Evolutionary conservation across 2,113 vertebrate genomes (phyloP).

Genomic region (Anolis carolinensis): DNA sequence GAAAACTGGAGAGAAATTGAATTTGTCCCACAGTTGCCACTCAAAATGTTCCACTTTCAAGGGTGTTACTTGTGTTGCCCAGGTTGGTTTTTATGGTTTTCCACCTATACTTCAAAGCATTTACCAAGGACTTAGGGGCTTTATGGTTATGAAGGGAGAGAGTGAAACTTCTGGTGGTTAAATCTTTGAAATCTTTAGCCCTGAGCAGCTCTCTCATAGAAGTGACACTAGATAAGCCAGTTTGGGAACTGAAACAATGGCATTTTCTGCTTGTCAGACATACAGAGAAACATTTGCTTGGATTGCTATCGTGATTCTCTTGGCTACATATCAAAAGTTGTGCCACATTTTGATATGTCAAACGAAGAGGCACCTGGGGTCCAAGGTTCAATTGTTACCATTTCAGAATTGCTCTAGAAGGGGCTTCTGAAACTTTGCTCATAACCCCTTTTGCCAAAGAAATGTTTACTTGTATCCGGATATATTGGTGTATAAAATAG

Average conservation of each 20-base stretch:
- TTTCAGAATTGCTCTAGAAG: too few relatives aligned
- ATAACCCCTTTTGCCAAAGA: too few relatives aligned
- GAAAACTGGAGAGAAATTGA: neutral
- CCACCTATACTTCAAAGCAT: neutral
- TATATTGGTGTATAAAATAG: too few relatives aligned
- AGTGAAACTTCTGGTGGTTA: neutral
- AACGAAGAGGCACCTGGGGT: too few relatives aligned
- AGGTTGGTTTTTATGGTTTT: neutral
- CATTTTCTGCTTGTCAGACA: neutral
- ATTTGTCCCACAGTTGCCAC: neutral
- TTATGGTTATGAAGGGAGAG: neutral
- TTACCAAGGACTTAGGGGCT: neutral
- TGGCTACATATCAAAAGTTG: too few relatives aligned
- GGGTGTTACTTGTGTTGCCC: neutral
- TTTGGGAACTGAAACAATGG: neutral
- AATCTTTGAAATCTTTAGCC: neutral
- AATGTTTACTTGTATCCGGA: too few relatives aligned
- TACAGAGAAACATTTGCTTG: too few relatives aligned
- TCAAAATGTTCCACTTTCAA: neutral
- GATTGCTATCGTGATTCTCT: too few relatives aligned
- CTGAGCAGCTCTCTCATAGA: neutral
- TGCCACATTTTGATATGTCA: too few relatives aligned
- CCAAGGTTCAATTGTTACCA: too few relatives aligned
- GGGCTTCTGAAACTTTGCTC: too few relatives aligned
- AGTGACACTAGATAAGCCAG: neutral